Conservation (phyloP, 2,113 vertebrate genomes). For the Takifugu bimaculatus region DNA sequence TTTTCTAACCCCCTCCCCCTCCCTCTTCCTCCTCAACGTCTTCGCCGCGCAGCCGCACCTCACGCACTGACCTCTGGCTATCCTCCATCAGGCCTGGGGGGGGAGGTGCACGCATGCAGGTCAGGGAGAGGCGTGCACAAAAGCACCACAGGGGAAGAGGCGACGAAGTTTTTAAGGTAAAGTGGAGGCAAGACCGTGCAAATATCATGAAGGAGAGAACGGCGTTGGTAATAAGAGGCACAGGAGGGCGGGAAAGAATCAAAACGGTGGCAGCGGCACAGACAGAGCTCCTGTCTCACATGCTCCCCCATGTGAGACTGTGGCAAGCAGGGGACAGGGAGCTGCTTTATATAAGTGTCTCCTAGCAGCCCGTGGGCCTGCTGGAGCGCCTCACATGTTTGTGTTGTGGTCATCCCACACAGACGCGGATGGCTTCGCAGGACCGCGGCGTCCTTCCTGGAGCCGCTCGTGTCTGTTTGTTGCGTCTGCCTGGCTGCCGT, state of each 20-base stretch:
- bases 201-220: neutral
- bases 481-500: slow-evolving; percentile 11
- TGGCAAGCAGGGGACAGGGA: slow-evolving; percentile 19
- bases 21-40: slow-evolving; percentile 21
- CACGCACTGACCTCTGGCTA: slow-evolving; percentile 57
- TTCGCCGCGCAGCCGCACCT: slow-evolving; percentile 51
- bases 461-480: slow-evolving; percentile 13
- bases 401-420: slow-evolving; percentile 51
- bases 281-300: slow-evolving; percentile 51
- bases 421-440: slow-evolving; percentile 2
- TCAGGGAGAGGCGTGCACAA: slow-evolving; percentile 11
- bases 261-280: slow-evolving; percentile 28
- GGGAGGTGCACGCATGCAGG: slow-evolving; percentile 13
- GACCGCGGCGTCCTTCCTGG: slow-evolving; percentile 9
- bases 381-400: slow-evolving; percentile 57
- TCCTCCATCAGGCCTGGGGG: slow-evolving; percentile 24
- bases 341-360: slow-evolving; percentile 70
- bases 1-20: slow-evolving; percentile 23
- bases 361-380: slow-evolving; percentile 46
- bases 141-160: neutral
- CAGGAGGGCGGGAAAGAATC: slow-evolving; percentile 34
- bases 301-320: slow-evolving; percentile 60
- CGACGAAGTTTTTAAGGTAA: neutral
- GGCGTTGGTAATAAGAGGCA: slow-evolving; percentile 27
- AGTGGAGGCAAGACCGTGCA: slow-evolving; percentile 4